A percentile compares a stretch with the other conserved stretches of the same genome.
Conservation (phyloP, 1,140 invertebrate genomes). For the Steinernema khuongi region DNA sequence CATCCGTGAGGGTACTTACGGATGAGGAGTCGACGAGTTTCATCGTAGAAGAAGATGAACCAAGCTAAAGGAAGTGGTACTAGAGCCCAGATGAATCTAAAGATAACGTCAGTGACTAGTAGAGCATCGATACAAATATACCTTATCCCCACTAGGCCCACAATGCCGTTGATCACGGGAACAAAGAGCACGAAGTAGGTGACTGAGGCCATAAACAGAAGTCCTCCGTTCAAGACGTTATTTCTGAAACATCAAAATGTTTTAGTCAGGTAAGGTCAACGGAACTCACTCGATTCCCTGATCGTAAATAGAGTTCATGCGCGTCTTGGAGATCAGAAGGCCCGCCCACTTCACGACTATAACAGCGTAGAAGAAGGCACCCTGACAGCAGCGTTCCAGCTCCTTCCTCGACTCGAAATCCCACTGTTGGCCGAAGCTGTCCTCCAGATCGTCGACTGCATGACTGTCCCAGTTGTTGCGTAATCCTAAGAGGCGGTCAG, state of each 20-base stretch:
- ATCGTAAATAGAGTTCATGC: conserved; percentile 61
- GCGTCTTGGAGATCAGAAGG: conserved; percentile 62
- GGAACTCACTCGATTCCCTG: conserved; percentile 63
- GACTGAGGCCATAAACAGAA: conserved; percentile 32
- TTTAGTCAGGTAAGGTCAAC: not conserved
- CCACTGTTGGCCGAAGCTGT: conserved; percentile 98
- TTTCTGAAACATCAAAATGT: conserved; percentile 22
- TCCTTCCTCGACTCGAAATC: conserved; percentile 61
- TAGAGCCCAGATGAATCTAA: conserved; percentile 25
- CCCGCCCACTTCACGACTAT: conserved; percentile 64
- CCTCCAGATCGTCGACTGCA: conserved; percentile 87
- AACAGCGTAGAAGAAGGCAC: conserved; percentile 62
- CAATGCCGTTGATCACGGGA: conserved; percentile 26
- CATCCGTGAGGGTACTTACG: conserved; percentile 61
- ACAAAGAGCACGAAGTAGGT: conserved; percentile 26
- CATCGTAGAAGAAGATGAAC: conserved; percentile 91
- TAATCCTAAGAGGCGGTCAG: conserved; percentile 66
- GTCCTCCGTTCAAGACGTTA: conserved; percentile 30
- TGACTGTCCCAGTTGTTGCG: conserved; percentile 91
- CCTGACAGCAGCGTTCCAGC: conserved; percentile 62
- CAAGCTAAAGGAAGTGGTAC: conserved; percentile 74
- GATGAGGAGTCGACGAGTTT: conserved; percentile 60
- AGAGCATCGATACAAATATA: not conserved
- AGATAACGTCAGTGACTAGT: not conserved
- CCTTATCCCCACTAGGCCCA: conserved; percentile 27